A percentile compares a stretch with the other conserved stretches of the same genome.
phyloP scores from a whole-genome alignment of 2,888 invertebrate genomes.

The Adelognathus sp. region DNA sequence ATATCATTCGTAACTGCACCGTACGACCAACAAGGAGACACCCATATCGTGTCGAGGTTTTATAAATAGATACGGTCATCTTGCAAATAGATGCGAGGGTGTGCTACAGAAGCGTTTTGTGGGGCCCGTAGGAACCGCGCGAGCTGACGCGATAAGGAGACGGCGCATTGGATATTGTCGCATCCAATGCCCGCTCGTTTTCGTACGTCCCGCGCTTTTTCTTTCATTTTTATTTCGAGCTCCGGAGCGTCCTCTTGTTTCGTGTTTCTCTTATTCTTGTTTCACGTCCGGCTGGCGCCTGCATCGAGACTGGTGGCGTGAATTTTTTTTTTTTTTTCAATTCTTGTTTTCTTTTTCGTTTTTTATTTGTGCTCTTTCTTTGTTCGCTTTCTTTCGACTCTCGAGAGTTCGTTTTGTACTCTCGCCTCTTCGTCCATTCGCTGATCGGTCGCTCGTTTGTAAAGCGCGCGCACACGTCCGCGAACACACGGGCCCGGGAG shows the following conservation, averaged over 20 bases:
- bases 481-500: neutral
- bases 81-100: constrained; percentile 75
- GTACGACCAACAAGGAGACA: neutral
- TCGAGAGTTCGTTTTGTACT: constrained; percentile 11
- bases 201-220: constrained; percentile 20
- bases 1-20: constrained; percentile 2
- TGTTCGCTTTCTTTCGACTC: constrained; percentile 26
- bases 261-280: constrained; percentile 62
- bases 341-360: constrained; percentile 8
- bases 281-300: constrained; percentile 59
- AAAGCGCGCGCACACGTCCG: constrained; percentile 10
- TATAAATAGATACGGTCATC: constrained; percentile 77
- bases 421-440: constrained; percentile 3
- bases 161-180: constrained; percentile 9
- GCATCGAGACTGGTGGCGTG: constrained; percentile 29
- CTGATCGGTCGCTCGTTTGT: constrained; percentile 22
- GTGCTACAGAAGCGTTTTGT: constrained; percentile 66
- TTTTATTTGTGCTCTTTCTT: constrained; percentile 7
- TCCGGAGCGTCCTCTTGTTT: constrained; percentile 46
- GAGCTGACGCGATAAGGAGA: constrained; percentile 37
- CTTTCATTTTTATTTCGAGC: constrained; percentile 26
- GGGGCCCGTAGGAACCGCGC: constrained; percentile 31
- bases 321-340: constrained; percentile 25
- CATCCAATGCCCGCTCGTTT: constrained; percentile 33
- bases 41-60: constrained; percentile 29